phyloP scores from a whole-genome alignment of 30 jellyfish, hydroid and myxozoan genomes.

The Hydractinia symbiolongicarpus region DNA sequence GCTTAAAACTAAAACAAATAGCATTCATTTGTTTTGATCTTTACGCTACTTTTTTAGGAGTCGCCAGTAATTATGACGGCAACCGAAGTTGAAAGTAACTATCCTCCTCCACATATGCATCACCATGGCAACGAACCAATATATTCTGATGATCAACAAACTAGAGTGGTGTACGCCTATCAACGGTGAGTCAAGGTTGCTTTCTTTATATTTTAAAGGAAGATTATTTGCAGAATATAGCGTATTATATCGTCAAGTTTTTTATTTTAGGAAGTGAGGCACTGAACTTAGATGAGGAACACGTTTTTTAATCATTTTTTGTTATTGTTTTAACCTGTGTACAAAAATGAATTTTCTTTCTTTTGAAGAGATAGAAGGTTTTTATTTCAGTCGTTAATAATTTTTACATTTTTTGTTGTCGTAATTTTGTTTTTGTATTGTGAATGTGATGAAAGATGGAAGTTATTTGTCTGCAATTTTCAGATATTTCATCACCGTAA shows the following conservation, averaged over 20 bases:
- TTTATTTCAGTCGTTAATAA: too few species aligned
- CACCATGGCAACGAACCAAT: slow-evolving; percentile 48
- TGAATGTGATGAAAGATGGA: too few species aligned
- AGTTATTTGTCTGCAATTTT: too few species aligned
- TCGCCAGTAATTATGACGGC: slow-evolving; percentile 39
- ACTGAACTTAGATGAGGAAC: background rate
- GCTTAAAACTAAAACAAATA: too few species aligned
- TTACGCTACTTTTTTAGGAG: slow-evolving; percentile 1
- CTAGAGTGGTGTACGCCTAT: slow-evolving; percentile 64
- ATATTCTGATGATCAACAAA: slow-evolving; percentile 31
- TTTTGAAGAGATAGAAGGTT: too few species aligned
- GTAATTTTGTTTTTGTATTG: too few species aligned
- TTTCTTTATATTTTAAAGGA: background rate
- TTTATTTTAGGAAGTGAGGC: slow-evolving; percentile 5
- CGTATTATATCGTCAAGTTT: background rate
- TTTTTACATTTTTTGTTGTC: too few species aligned
- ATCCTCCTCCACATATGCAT: slow-evolving; percentile 28
- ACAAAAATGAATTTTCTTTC: too few species aligned
- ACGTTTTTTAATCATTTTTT: too few species aligned
- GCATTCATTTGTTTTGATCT: too few species aligned
- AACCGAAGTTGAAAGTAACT: slow-evolving; percentile 29
- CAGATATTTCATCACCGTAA: too few species aligned
- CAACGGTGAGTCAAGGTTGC: background rate
- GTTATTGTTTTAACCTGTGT: too few species aligned
- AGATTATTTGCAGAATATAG: background rate